Base-by-base conservation (phyloP, 2,113 vertebrate species). In the Ptilorrhoa leucosticta region DNA sequence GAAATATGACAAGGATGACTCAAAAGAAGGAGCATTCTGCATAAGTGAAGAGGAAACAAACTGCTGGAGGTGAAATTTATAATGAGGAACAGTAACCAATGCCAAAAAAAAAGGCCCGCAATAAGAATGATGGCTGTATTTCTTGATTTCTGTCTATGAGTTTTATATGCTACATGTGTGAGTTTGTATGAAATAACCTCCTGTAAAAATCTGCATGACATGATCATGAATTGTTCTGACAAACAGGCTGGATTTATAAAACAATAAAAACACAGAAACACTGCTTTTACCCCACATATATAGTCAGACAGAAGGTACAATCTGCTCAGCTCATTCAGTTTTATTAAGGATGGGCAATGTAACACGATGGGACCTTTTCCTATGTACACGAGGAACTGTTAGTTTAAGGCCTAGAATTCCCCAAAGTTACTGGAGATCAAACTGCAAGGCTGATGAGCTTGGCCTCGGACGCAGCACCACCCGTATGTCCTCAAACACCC, bases 1-100 rank as follows among this genome's bases (percentile, higher is more conserved):
- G 94, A 98, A 97, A 97, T 37, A 95, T 77, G 89, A 96, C 96
- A 76, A 96, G 90, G 96, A 95, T 97, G 98, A 97, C 97, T 98
- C 95, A 95, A 94, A 95, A 88, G 95, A 89, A 93, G 37, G 2
- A 83, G 81, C 91, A 94, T 89, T 82, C 82, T 86, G 93, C 85
- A 93, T 72, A 90, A 94, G 47, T 54, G 89, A 94, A 96, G 83
- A 95, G 94, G 94, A 95, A 96, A 94, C 89, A 96, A 93, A 95
- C 66, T 93, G 93, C 96, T 94, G 96, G 90, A 96, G 96, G 92
- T 92, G 96, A 92, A 94, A 89, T 94, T 97, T 89, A 83, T 90
- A 95, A 95, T 93, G 92, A 97, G 69, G 83, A 92, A 96, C 81
- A 88, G 85, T 77, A 93, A 90, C 61, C 10, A 27, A 92, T 69